Evolutionary conservation across 2,113 vertebrate genomes (phyloP), one percentile per base, ranked within the genome.

Genomic region (Lathamus discolor): DNA sequence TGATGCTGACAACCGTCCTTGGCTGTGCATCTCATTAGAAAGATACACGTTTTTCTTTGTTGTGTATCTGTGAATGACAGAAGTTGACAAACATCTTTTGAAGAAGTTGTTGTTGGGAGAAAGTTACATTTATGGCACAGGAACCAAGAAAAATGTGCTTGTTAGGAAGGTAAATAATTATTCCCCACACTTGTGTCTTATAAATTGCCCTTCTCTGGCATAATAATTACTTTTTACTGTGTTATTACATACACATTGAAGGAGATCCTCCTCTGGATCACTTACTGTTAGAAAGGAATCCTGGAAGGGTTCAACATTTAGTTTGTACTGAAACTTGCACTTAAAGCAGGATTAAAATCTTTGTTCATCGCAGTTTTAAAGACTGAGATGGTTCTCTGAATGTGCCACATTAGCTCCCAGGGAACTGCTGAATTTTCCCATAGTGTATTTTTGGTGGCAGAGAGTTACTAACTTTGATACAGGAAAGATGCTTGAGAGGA

Each of bases 11-110:
- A 98, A 97, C 96, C 94, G 88, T 97, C 93, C 97, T 97, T 96
- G 96, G 97, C 96, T 98, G 92, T 98, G 97, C 97, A 97, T 98
- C 97, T 98, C 97, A 98, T 98, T 98, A 97, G 87, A 94, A 96
- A 95, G 95, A 93, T 97, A 96, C 96, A 98, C 95, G 79, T 98
- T 98, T 97, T 95, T 83, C 96, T 94, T 94, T 97, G 95, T 97
- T 96, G 95, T 92, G 84, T 86, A 63, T 96, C 96, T 93, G 78
- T 96, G 96, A 98, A 96, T 98, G 98, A 97, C 97, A 98, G 97
- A 97, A 97, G 97, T 97, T 97, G 97, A 98, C 97, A 98, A 98
- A 98, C 97, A 98, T 96, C 91, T 94, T 90, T 89, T 73, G 83
- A 81, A 93, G 84, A 97, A 97, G 96, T 98, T 97, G 94, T 86